These are phyloP conservation scores for Reinhardtius hippoglossoides DNA, from an alignment of 2,113 vertebrate genomes.

Conservation along the genomic window DNA sequence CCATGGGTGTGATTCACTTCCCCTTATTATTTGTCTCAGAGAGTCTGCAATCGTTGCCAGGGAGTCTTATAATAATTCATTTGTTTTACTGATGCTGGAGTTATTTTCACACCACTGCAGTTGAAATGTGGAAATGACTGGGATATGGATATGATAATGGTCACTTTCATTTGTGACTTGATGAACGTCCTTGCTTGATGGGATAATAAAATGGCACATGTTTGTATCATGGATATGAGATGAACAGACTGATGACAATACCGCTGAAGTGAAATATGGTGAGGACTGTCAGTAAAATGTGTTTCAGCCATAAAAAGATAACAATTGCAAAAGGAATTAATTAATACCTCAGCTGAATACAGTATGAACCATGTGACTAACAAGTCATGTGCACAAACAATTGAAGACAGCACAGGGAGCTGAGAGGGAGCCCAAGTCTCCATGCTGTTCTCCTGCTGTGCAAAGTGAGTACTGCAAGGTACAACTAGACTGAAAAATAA, in stretches of 20 bases:
- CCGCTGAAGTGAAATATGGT: constrained; percentile 13
- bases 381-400: constrained; percentile 7
- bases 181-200: constrained; percentile 25
- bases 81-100: constrained; percentile 2
- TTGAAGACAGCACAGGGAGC: constrained; percentile 4
- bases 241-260: constrained; percentile 42
- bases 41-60: constrained; percentile 16
- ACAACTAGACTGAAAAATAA: constrained; percentile 18
- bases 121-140: constrained; percentile 22
- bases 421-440: constrained; percentile 6
- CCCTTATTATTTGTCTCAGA: constrained; percentile 25
- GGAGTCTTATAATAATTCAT: constrained; percentile 10
- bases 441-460: background rate
- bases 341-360: constrained; percentile 1
- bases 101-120: constrained; percentile 9
- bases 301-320: constrained; percentile 4
- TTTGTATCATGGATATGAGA: constrained; percentile 32
- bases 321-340: constrained; percentile 9
- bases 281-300: constrained; percentile 21
- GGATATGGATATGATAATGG: constrained; percentile 13
- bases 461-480: background rate
- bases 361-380: constrained; percentile 20
- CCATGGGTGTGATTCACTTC: constrained; percentile 54
- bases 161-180: constrained; percentile 18
- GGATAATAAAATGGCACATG: background rate